These are phyloP conservation scores for Uloborus plumipes DNA, from an alignment of 2,888 invertebrate species.

Conservation along the genomic window DNA sequence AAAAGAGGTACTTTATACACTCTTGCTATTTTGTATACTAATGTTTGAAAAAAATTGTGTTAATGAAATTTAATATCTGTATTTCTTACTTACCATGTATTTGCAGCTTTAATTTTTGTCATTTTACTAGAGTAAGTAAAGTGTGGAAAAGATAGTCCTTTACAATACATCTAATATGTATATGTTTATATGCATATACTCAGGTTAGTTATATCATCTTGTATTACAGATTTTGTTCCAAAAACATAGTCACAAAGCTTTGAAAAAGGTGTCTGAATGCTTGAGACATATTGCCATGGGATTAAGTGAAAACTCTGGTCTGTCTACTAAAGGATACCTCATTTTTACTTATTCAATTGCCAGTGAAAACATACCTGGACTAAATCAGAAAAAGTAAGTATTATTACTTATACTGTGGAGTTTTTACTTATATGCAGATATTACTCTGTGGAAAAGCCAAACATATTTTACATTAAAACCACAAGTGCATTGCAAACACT, in stretches of 20 bases:
- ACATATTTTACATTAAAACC: too few species aligned
- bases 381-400: conserved; percentile 75
- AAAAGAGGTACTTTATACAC: conserved; percentile 76
- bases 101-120: too few species aligned
- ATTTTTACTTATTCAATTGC: conserved; percentile 86
- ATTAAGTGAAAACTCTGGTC: conserved; percentile 84
- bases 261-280: conserved; percentile 84
- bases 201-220: background rate
- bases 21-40: background rate
- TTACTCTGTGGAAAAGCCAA: too few species aligned
- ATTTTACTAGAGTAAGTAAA: too few species aligned
- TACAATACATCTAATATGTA: conserved; percentile 7
- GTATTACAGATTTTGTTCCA: conserved; percentile 75
- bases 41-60: conserved; percentile 10
- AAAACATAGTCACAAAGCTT: conserved; percentile 84
- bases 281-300: conserved; percentile 85
- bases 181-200: conserved; percentile 1
- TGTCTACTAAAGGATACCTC: conserved; percentile 81
- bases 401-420: too few species aligned
- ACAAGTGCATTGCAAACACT: too few species aligned
- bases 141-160: too few species aligned
- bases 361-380: conserved; percentile 83
- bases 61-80: conserved; percentile 8
- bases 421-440: too few species aligned
- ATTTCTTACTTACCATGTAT: background rate